These are phyloP conservation scores for Ursus arctos DNA, from an alignment of 2,113 vertebrate genomes.

Conservation along the genomic window DNA sequence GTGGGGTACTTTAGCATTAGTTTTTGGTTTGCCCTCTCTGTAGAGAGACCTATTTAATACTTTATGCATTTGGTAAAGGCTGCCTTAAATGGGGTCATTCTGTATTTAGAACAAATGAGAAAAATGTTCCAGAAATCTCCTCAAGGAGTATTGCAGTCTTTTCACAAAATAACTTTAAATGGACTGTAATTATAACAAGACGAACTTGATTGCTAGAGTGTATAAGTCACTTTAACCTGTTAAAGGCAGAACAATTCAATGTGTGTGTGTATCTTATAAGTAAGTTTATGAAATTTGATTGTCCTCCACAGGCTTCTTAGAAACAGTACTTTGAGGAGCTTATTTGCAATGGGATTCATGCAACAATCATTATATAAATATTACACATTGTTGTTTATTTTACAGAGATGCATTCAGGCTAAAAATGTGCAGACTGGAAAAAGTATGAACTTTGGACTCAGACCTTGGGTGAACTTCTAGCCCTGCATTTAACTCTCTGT, in stretches of 20 bases:
- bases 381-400: neutral
- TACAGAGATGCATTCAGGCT: neutral
- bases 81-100: slow-evolving; percentile 76
- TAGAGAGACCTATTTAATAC: slow-evolving; percentile 72
- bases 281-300: slow-evolving; percentile 10
- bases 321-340: neutral
- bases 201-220: neutral
- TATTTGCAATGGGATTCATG: neutral
- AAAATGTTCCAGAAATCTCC: slow-evolving; percentile 66
- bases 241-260: slow-evolving; percentile 37
- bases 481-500: neutral
- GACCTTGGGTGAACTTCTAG: neutral
- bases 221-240: slow-evolving; percentile 17
- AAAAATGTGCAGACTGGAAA: neutral
- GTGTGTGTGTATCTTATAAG: neutral
- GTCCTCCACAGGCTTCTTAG: neutral
- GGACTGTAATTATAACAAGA: slow-evolving; percentile 58
- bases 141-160: slow-evolving; percentile 56
- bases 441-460: neutral
- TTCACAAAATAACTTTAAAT: slow-evolving; percentile 71
- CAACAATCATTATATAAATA: neutral
- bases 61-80: slow-evolving; percentile 64
- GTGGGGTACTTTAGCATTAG: neutral
- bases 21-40: slow-evolving; percentile 58
- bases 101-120: slow-evolving; percentile 79